These are phyloP conservation scores for Sebastes oblongus DNA, from an alignment of 2,797 vertebrate genomes.

Conservation along the genomic window DNA sequence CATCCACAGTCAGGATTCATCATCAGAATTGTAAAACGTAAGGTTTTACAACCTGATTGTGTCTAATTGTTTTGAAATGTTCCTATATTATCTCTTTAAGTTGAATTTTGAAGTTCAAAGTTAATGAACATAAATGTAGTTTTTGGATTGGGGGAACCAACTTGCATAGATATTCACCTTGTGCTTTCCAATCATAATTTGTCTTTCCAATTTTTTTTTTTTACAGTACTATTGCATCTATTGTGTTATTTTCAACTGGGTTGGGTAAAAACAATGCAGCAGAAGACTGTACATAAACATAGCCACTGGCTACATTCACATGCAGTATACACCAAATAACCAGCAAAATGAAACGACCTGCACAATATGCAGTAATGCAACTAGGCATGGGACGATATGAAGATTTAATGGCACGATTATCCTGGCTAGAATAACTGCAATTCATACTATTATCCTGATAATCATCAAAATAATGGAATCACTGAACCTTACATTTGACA, in stretches of 20 bases:
- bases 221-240: conserved; percentile 22
- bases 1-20: background rate
- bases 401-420: background rate
- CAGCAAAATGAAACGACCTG: background rate
- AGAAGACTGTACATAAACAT: background rate
- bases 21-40: background rate
- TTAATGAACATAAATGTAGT: background rate
- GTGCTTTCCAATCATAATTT: conserved; percentile 9
- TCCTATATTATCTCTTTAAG: too few species aligned
- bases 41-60: too few species aligned
- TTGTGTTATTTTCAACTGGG: background rate
- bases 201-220: background rate
- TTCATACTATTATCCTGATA: background rate
- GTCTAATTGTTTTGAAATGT: too few species aligned
- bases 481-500: background rate
- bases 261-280: background rate
- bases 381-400: background rate
- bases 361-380: background rate
- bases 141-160: background rate
- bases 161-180: conserved; percentile 55
- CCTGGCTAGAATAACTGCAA: background rate
- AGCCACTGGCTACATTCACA: conserved; percentile 7
- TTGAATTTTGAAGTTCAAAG: too few species aligned
- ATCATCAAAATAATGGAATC: background rate
- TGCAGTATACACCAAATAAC: background rate